Evolutionary conservation across 2,113 vertebrate species (phyloP), one percentile per base, ranked within the genome.

Genomic region (Pteropus alecto): DNA sequence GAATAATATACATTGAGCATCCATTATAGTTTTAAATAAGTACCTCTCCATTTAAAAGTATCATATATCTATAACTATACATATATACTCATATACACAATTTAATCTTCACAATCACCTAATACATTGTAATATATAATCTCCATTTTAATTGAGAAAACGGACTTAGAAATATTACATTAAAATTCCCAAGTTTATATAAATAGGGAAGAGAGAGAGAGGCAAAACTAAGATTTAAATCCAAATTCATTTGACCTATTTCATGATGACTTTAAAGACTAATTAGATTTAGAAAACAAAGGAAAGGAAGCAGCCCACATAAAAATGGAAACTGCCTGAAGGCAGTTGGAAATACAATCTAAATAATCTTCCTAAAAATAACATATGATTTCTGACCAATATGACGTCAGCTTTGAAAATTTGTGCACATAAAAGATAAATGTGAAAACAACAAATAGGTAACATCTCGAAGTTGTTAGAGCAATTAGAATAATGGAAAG

Each of bases 241-340:
- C 28, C 54, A 79, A 71, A 70, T 83, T 35, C 46, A 5, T 87
- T 58, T 97, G 54, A 96, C 51, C 84, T 81, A 76, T 92, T 95
- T 85, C 90, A 77, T 14, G 48, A 92, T 26, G 77, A 28, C 38
- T 85, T 46, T 92, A 58, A 93, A 71, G 56, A 0, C 63, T 90
- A 63, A 84, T 65, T 58, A 35, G 21, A 81, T 70, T 84, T 60
- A 96, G 70, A 93, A 94, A 95, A 86, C 68, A 92, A 82, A 86
- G 35, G 5, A 63, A 7, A 91, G 35, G 83, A 26, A 90, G 19
- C 24, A 95, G 30, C 7, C 33, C 54, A 43, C 15, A 58, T n/a
- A 43, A 95, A 93, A 93, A 90, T 87, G 87, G 92, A 90, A 96
- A 95, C 58, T 95, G 87, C 87, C 70, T 87, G 65, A 97, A 97